Base-by-base conservation (phyloP, 2,113 vertebrate genomes). In the Carlito syrichta region DNA sequence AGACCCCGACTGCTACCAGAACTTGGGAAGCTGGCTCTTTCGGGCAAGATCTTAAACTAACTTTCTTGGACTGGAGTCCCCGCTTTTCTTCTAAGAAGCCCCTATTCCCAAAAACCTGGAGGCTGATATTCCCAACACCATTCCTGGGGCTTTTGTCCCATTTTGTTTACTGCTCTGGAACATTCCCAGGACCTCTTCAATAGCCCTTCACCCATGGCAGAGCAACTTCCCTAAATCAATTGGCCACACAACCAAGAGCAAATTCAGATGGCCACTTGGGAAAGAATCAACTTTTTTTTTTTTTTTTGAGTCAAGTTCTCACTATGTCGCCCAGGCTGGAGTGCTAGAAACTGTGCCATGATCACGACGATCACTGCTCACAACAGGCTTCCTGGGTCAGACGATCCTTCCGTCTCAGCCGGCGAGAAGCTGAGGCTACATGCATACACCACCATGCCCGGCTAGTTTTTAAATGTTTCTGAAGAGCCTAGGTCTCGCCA, bases 91-190 rank as follows among this genome's bases (percentile, higher is more conserved):
- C 43, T 22, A 58, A 77, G 23, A 86, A 85, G 25, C 14, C 20
- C 16, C 32, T 27, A 45, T 78, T 50, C 32, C 32, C 11, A 73
- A 88, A 88, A 76, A 89, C 7, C 32, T 1, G 52, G 22, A 79
- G n/a, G 48, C 23, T 66, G 19, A 8, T 14, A 77, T 62, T 17
- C 62, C 27, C 52, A 91, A 74, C 52, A 40, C 56, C 32, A 32
- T 60, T 16, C n/a, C 40, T 4, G 27, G 10, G 54, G 43, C 45
- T 81, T 69, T 38, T 6, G 27, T 27, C 22, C 69, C 3, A 52
- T 56, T 89, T 30, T 38, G 77, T 94, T 94, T 89, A 86, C 50
- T 60, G 56, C 56, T 96, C 40, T 89, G 71, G 84, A 89, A 45
- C 56, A 23, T 73, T 22, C 63, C 78, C 50, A 25, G 62, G 66